phyloP scores from a whole-genome alignment of 2,888 invertebrate species.

The Aproaerema taeniolella region DNA sequence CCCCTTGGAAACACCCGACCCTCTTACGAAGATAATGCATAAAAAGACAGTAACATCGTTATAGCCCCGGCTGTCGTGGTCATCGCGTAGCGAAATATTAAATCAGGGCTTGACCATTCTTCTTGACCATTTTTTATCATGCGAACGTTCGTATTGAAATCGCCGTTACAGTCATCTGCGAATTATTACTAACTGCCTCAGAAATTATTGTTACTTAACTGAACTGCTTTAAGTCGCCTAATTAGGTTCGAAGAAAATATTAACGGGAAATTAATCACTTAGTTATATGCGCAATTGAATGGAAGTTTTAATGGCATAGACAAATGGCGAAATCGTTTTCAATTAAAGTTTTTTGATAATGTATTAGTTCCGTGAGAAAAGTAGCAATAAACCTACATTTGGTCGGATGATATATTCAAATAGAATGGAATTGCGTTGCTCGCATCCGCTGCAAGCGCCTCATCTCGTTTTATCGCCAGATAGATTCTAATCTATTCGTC shows the following conservation, averaged over 20 bases:
- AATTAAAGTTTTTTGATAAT: slow-evolving; percentile 68
- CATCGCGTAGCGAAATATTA: slow-evolving; percentile 57
- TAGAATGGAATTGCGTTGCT: slow-evolving; percentile 68
- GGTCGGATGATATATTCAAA: slow-evolving; percentile 72
- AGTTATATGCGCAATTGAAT: slow-evolving; percentile 42
- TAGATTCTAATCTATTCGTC: slow-evolving; percentile 68
- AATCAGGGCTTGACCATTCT: slow-evolving; percentile 64
- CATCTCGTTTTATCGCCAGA: slow-evolving; percentile 50
- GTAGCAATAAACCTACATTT: slow-evolving; percentile 76
- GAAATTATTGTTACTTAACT: slow-evolving; percentile 29
- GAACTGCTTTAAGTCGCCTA: slow-evolving; percentile 28
- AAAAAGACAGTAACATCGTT: slow-evolving; percentile 66
- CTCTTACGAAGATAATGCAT: slow-evolving; percentile 65
- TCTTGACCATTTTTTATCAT: slow-evolving; percentile 59
- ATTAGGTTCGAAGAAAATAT: slow-evolving; percentile 39
- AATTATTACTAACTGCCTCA: slow-evolving; percentile 41
- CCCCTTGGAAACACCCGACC: slow-evolving; percentile 64
- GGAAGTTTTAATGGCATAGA: slow-evolving; percentile 52
- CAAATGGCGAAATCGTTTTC: slow-evolving; percentile 69
- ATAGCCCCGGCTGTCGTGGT: slow-evolving; percentile 51
- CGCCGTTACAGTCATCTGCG: slow-evolving; percentile 35
- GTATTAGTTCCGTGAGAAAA: slow-evolving; percentile 76
- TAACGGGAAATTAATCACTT: slow-evolving; percentile 41
- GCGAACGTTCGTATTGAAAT: slow-evolving; percentile 49
- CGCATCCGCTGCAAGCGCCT: slow-evolving; percentile 69